Evolutionary conservation across 2,113 vertebrate species (phyloP), one percentile per base, ranked within the genome.

Genomic region (Pteropus alecto): DNA sequence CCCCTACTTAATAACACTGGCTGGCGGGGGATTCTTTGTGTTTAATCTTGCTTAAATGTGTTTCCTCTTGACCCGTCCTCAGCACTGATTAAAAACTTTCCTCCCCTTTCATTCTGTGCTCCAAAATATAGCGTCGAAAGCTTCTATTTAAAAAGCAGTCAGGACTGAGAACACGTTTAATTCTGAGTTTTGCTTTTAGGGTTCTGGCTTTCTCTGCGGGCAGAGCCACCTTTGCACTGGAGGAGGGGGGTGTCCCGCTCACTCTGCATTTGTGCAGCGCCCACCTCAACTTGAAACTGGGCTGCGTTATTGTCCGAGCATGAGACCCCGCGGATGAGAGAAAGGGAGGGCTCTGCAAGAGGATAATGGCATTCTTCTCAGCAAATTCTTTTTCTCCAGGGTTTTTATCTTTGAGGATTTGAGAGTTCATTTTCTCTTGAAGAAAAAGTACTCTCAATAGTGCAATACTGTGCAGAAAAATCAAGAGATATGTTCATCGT

Each of bases 361-460:
- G 71, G 73, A 85, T 87, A 87, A 95, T 54, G n/a, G 54, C 71
- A 77, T 92, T 86, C 48, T 93, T 68, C 71, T 67, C 54, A 60
- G 74, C n/a, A 83, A 96, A 86, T 48, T 96, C 28, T 56, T 94
- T 56, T 46, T 84, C 78, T 94, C 41, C 14, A 41, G 58, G 7
- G 33, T 83, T 83, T 95, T 87, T 85, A 61, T 87, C 84, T 94
- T 90, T 87, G 65, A 87, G 91, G 48, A 92, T 86, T 95, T 68
- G 38, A 35, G 22, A 46, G 21, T 83, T 91, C 35, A 22, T 79
- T 96, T 95, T 90, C 79, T 89, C 63, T 92, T 87, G 24, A 79
- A 70, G 38, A 41, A 65, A 84, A 28, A 96, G 74, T 86, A 54
- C 87, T 48, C 2, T 90, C 56, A 67, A 67, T 30, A 46, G 28